These are phyloP conservation scores for Allolobophora icterica DNA, from an alignment of 2,888 invertebrate genomes.

Conservation along the genomic window DNA sequence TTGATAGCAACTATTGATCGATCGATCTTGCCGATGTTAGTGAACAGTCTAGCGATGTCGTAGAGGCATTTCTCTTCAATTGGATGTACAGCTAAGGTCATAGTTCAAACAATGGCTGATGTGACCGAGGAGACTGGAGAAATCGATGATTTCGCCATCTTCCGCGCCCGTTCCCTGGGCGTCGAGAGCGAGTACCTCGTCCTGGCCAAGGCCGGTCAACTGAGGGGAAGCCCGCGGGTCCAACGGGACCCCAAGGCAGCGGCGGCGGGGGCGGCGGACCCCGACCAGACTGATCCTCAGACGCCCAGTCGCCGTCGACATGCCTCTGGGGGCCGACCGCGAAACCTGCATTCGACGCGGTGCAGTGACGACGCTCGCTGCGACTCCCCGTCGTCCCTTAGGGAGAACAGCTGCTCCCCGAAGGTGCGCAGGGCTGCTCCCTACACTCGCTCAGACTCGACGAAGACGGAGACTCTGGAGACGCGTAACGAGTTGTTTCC, in stretches of 20 bases:
- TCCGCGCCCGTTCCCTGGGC: constrained; percentile 43
- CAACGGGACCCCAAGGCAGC: constrained; percentile 18
- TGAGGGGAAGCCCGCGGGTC: constrained; percentile 30
- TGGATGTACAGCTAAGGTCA: neutral
- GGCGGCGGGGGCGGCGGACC: neutral
- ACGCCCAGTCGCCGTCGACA: neutral
- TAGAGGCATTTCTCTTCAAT: neutral
- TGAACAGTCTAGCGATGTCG: neutral
- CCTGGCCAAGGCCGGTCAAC: constrained; percentile 33
- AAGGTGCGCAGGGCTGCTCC: neutral
- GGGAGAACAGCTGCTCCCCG: constrained; percentile 10
- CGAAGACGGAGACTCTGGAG: neutral
- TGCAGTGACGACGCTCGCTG: neutral
- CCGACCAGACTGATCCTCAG: neutral
- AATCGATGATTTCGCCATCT: constrained; percentile 46
- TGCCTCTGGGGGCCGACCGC: neutral
- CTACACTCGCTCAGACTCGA: neutral
- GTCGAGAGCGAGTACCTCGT: constrained; percentile 38
- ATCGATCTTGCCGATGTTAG: neutral
- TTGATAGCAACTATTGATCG: neutral
- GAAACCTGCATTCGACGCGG: neutral
- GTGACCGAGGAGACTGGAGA: constrained; percentile 36
- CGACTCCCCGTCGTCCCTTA: neutral
- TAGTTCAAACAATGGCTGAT: constrained; percentile 31
- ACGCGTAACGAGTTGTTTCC: constrained; percentile 1